Evolutionary conservation across 2,113 vertebrate species (phyloP).

Genomic region (Heterotilapia buettikoferi): DNA sequence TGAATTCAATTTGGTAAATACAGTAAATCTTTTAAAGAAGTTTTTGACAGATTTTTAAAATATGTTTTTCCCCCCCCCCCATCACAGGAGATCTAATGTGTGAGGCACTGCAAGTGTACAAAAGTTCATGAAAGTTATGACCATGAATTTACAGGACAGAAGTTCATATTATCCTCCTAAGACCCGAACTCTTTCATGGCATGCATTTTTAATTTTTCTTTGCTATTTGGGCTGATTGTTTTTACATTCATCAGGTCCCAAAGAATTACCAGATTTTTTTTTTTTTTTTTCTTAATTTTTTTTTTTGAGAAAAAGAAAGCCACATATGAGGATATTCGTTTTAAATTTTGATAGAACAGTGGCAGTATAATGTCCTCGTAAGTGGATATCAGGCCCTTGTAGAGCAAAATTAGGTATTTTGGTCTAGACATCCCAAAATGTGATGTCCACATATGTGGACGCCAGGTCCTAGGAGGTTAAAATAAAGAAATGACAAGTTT

Average conservation of each 20-base stretch:
- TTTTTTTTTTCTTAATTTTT: background rate
- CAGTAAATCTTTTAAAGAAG: background rate
- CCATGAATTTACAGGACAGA: background rate
- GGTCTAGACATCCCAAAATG: background rate
- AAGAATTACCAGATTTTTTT: background rate
- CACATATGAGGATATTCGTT: background rate
- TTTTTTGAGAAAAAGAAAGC: background rate
- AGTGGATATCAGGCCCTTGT: background rate
- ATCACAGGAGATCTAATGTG: background rate
- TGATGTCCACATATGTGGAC: background rate
- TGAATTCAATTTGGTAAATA: background rate
- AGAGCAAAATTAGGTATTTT: background rate
- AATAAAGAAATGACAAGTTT: background rate
- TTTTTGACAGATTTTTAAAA: background rate
- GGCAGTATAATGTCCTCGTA: background rate
- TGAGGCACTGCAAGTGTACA: background rate
- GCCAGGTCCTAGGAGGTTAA: background rate
- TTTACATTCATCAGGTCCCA: no score
- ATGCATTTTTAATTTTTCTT: background rate
- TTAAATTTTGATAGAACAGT: background rate
- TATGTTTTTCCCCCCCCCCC: fast-evolving
- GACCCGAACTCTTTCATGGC: background rate
- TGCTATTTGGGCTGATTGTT: background rate
- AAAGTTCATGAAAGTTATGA: background rate
- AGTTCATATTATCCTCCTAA: background rate